Base-by-base conservation (phyloP, 2,113 vertebrate genomes). In the Nannobrachium achirus region DNA sequence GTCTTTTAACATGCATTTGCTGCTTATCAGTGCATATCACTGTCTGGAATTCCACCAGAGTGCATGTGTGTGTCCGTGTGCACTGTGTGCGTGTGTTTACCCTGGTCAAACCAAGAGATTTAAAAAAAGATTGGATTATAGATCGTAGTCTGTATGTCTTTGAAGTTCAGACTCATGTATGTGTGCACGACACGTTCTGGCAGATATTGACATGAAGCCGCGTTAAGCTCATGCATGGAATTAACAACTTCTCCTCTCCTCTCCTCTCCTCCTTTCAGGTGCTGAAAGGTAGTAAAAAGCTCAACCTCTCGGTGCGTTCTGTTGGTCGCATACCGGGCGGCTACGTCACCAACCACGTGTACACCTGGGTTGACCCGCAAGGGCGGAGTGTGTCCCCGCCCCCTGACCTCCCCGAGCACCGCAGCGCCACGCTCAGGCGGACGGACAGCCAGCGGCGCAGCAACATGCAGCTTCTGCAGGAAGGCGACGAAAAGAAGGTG, bases 401-500 rank as follows among this genome's bases (percentile, higher is more conserved):
- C 0, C 81, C 86, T 0, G 94, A 97, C 64, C 90, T 96, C 61
- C 76, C 90, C 0, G 94, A 93, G 75, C 93, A 95, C 63, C 95
- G 91, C 10, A 88, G 93, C 70, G 90, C 94, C 61, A 88, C 93
- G 38, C 86, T 95, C 69, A 81, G 88, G 48, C 89, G 88, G 66
- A 89, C 61, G 0, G 94, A 96, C 40, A 88, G 93, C 1, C 94
- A 95, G 73, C 90, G 93, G 20, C 94, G 94, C 78, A 98, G 96
- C 85, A 91, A 95, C 88, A 93, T 98, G 51, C 94, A 95, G 76
- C 94, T 98, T 2, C 93, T 98, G 68, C 96, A 97, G 73, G 94
- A 96, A 13, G 95, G 96, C 0, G 96, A 98, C 0, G 97, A 99
- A 90, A 98, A 98, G 64, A 99, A 98, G 96, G 97, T 98, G 87